Conservation (phyloP, 2,888 invertebrate genomes). For the Platerodrilus igneus region DNA sequence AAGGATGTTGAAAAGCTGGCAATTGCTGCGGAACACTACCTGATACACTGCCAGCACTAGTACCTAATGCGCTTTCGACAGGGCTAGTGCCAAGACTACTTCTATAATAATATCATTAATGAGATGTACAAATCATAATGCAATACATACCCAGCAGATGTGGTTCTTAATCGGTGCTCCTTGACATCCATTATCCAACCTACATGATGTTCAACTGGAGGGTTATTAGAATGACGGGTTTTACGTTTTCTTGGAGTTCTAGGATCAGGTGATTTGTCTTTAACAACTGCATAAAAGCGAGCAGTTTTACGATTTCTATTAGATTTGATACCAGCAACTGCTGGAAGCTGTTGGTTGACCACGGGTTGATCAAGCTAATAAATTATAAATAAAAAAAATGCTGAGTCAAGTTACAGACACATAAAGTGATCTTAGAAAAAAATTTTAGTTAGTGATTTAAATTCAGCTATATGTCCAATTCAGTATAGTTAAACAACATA, state of each 20-base stretch:
- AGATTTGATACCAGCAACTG: conserved; percentile 5
- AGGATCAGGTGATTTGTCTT: conserved; percentile 64
- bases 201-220: conserved; percentile 90
- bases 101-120: conserved; percentile 41
- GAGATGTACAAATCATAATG: conserved; percentile 1
- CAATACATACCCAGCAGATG: conserved; percentile 64
- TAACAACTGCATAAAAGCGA: conserved; percentile 92
- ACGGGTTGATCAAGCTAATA: no score
- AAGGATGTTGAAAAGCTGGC: conserved; percentile 93
- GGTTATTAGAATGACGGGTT: conserved; percentile 88
- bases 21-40: conserved; percentile 76
- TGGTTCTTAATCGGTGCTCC: conserved; percentile 75
- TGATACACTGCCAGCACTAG: conserved; percentile 58
- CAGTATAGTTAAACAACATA: no score
- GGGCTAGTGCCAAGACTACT: conserved; percentile 78
- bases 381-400: no score
- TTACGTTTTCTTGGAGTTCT: conserved; percentile 78
- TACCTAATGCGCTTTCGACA: conserved; percentile 59
- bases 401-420: no score
- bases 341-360: not conserved
- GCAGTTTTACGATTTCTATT: conserved; percentile 58
- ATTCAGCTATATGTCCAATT: no score
- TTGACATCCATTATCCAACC: conserved; percentile 96
- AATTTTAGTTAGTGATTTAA: no score
- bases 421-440: no score